Percentiles rank a stretch among this genome's conserved stretches.
phyloP scores from a whole-genome alignment of 1,140 invertebrate genomes.

The Zelostemma sp. region DNA sequence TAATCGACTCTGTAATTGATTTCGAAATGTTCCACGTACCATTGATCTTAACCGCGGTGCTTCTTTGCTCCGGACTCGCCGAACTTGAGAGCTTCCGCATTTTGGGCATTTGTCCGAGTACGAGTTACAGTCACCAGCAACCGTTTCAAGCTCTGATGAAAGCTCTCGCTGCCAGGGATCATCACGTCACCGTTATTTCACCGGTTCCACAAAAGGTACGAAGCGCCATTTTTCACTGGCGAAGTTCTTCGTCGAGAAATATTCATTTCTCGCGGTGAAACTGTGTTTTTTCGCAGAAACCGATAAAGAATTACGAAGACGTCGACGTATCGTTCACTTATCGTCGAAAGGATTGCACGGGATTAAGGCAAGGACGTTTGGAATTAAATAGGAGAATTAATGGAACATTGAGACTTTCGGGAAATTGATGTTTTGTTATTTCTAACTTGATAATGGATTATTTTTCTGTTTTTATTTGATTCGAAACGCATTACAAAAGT shows the following conservation, averaged over 20 bases:
- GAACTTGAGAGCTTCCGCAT: conserved; percentile 49
- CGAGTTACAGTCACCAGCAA: conserved; percentile 74
- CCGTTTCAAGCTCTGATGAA: conserved; percentile 73
- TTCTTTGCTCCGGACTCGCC: conserved; percentile 13
- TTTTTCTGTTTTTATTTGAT: too few species aligned
- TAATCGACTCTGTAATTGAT: neutral
- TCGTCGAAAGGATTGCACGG: conserved; percentile 49
- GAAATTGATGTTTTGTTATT: too few species aligned
- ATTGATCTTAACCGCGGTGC: conserved; percentile 16
- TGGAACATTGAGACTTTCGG: too few species aligned
- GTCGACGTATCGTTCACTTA: conserved; percentile 60
- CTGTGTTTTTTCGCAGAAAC: conserved; percentile 39
- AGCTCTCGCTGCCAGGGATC: conserved; percentile 71
- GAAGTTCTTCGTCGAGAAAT: neutral
- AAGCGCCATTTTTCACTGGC: neutral
- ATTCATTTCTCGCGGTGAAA: neutral
- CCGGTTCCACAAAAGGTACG: conserved; percentile 68
- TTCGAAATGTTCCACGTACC: conserved; percentile 19
- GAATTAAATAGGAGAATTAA: too few species aligned
- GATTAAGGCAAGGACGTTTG: conserved; percentile 57
- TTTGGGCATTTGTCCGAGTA: conserved; percentile 69
- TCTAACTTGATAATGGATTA: too few species aligned
- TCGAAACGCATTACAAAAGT: too few species aligned
- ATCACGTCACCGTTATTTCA: conserved; percentile 74
- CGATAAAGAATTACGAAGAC: conserved; percentile 54